Base-by-base conservation (phyloP, 2,888 invertebrate species). In the Rhimphoctona megacephalus region DNA sequence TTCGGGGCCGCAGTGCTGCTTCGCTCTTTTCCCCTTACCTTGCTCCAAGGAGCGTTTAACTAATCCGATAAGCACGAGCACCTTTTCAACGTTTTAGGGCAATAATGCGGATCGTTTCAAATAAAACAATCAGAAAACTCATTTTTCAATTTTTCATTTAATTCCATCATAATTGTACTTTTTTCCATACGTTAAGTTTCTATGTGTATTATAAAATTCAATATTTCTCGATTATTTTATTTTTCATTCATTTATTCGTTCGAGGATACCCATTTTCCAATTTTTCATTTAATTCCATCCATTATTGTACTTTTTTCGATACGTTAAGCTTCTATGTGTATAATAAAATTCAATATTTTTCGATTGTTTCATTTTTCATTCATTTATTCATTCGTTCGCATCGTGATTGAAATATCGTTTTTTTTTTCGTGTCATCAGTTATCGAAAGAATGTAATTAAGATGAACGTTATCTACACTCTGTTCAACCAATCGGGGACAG, bases 41-140 rank as follows among this genome's bases (percentile, higher is more conserved):
- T 57, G 25, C 46, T 72, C 43, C 64, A 14, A 66, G 78, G 67
- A 72, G 67, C 83, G 73, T 79, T 79, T 19, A 74, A 43, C 73
- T 79, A 79, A 83, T 83, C 78, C 73, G 79, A 83, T 83, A 74
- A 79, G 83, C 22, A 43, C 49, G 43, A 79, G 19, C 79, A 79
- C 83, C 79, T 69, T 79, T 57, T 69, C 79, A 79, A 39, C 57
- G 36, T 70, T 33, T 30, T 46, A 70, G 78, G 72, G 43, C 39
- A 72, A 78, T 46, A 39, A 39, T 39, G 49, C 30, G 78, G 36
- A 36, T 78, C 72, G 19, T 36, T 69, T 25, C 14, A 49, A 36
- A 64, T 22, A 78, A n/a, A 25, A 52, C 30, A 19, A 17, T 17
- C 39, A 6, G 46, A 19, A 46, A 25, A 11, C 5, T 17, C 17